Base-by-base conservation (phyloP, 1,140 invertebrate genomes). In the Stegodyphus mimosarum region DNA sequence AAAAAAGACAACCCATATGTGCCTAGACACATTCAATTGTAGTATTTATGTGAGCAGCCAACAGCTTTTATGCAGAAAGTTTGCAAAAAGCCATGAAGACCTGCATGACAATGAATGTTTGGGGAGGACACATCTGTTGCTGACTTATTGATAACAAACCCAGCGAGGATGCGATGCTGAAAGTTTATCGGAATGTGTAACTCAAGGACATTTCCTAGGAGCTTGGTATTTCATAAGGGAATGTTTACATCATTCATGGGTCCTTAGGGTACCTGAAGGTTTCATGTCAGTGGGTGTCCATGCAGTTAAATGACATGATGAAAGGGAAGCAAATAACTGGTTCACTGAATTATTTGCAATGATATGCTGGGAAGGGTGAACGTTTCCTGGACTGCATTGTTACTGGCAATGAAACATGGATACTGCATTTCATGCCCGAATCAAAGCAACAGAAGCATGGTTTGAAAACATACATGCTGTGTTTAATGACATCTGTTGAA, bases 171-270 rank as follows among this genome's bases (percentile, higher is more conserved):
- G 66, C 67, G 5, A 69, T 69, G 67, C 33, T 33, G 33, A 33
- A 33, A 33, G 33, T 33, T 33, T 1, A 33, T 33, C 67, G 67
- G 6, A 1, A 48, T 69, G 67, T 4, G 67, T 17, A 69, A 9
- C 67, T 69, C 33, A 69, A 69, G 17, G 67, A 69, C 67, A 69
- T 69, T 69, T 69, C 67, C 11, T 17, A 33, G 17, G 66, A 69
- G 66, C 15, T 69, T 69, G 66, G 66, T 33, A 69, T 33, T 69
- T 69, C 66, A 33, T 69, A 69, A 6, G 66, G 66, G 9, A 69
- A n/a, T 69, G 66, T 17, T 69, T 69, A 69, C 66, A n/a, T n/a
- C 66, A n/a, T 69, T 69, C 66, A 69, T 33, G 67, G 6, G 67
- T 5, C 67, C 67, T 69, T 69, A 69, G 67, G 6, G 17, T 69